Base-by-base conservation (phyloP, 1,140 invertebrate species). In the Camponotus vicinus region DNA sequence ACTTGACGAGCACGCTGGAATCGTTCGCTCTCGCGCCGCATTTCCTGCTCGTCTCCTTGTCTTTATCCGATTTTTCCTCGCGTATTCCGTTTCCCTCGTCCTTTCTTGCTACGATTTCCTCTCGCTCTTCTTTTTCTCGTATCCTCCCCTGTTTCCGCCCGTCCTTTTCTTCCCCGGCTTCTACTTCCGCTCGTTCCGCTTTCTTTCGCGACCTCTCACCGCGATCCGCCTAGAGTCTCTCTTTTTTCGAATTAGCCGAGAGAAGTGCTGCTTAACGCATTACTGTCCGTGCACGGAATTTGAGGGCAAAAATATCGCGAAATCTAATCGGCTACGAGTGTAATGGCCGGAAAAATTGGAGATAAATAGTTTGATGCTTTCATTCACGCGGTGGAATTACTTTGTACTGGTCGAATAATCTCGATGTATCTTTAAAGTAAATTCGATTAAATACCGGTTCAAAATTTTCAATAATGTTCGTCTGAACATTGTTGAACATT, bases 181-280 rank as follows among this genome's bases (percentile, higher is more conserved):
- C 34, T 40, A 45, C 64, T 69, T 69, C 34, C 45, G 64, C 45
- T 15, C 76, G 40, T 21, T 32, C 32, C 27, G 42, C 8, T 76
- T 45, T 67, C 63, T 79, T 76, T 21, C 80, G 57, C 37, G 37
- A 40, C 37, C 37, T 80, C 66, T 45, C 59, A 27, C 37, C 80
- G 57, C 49, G 64, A 57, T 4, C 42, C n/a, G 34, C 13, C 45
- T 37, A 13, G 69, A 77, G 42, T 83, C 42, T 21, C 27, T 75
- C 59, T 84, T 78, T 77, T 84, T 77, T 57, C 21, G 80, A 78
- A 84, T 84, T 84, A 73, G 34, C 9, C 27, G 37, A n/a, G 45
- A 70, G 66, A 57, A 80, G 66, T 57, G 78, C 78, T 71, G 78
- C 78, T 80, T 80, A 80, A 80, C 49, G 66, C 49, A 80, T 80